Evolutionary conservation across 2,113 vertebrate species (phyloP), one percentile per base, ranked within the genome.

Genomic region (Takifugu bimaculatus): DNA sequence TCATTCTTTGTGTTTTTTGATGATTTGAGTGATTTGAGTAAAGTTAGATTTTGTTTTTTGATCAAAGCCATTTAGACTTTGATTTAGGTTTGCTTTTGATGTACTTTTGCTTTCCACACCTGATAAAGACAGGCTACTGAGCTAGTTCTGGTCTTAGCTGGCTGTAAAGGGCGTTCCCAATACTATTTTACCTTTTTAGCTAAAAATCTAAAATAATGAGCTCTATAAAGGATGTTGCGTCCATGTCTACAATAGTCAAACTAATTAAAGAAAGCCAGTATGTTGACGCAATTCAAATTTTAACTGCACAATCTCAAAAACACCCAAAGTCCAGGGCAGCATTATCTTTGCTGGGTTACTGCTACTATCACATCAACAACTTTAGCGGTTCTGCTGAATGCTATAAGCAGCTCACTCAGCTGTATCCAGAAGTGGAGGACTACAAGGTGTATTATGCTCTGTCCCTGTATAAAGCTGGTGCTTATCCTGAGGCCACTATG

Each of bases 361-460:
- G 96, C 86, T 92, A 96, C 87, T 98, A 93, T 75, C 94, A 94
- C 84, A 88, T 96, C 78, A 95, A 98, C 90, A 95, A 98, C 78
- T 98, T 96, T 80, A 78, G 70, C 60, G 92, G 86, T 60, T 93
- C 96, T 2, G 93, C 95, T 0, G 96, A 98, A 65, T 95, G 93
- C 90, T 98, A 97, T 55, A 95, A 97, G 83, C 94, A 96, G 80
- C 93, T 98, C 71, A 79, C 77, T 15, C 92, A 93, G 72, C 92
- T 97, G 74, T 93, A 94, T 78, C 94, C 94, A 0, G 94, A 96
- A 58, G 91, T 95, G 57, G 92, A 93, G 70, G 92, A 95, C 43
- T 97, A 98, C 87, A 94, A 93, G 75, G 88, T 97, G 9, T 93
- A 93, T 89, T 91, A 94, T 11, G 93, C 95, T 13, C 95, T 97